These are phyloP conservation scores for Acanthoscelides obtectus DNA, from an alignment of 2,888 invertebrate genomes.

Conservation along the genomic window DNA sequence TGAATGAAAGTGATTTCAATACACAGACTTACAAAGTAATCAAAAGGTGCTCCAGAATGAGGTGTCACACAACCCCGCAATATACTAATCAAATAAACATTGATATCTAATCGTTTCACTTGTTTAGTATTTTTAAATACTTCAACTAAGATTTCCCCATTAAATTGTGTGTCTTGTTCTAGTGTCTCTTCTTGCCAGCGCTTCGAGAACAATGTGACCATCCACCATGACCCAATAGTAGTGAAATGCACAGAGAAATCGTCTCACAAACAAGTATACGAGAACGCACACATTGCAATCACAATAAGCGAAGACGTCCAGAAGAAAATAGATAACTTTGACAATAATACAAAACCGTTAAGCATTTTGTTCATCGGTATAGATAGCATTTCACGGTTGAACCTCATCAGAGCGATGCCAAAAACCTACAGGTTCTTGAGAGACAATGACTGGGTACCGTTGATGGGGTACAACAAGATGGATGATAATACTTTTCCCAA, in stretches of 20 bases:
- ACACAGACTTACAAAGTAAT: too few relatives aligned
- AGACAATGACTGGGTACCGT: conserved; percentile 44
- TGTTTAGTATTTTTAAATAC: too few relatives aligned
- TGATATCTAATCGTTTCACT: too few relatives aligned
- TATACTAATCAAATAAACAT: too few relatives aligned
- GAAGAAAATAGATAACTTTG: conserved; percentile 23
- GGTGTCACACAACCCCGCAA: too few relatives aligned
- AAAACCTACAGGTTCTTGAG: conserved; percentile 61
- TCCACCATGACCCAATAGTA: conserved; percentile 49
- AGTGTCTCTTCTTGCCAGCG: conserved; percentile 49
- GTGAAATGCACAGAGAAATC: conserved; percentile 48
- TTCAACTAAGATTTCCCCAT: too few relatives aligned
- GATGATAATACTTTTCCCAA: conserved; percentile 90
- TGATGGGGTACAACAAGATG: conserved; percentile 55
- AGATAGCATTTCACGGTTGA: conserved; percentile 77
- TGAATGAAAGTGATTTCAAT: too few relatives aligned
- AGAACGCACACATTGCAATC: conserved; percentile 53
- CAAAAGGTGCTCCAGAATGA: too few relatives aligned
- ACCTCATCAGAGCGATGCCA: conserved; percentile 73
- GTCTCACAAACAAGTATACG: conserved; percentile 42
- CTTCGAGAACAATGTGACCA: conserved; percentile 45
- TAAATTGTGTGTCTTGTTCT: neutral
- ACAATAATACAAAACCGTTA: conserved; percentile 41
- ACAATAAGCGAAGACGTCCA: conserved; percentile 31
- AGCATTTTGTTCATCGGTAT: conserved; percentile 77